Evolutionary conservation across 2,113 vertebrate genomes (phyloP).

Genomic region (Sialia sialis): DNA sequence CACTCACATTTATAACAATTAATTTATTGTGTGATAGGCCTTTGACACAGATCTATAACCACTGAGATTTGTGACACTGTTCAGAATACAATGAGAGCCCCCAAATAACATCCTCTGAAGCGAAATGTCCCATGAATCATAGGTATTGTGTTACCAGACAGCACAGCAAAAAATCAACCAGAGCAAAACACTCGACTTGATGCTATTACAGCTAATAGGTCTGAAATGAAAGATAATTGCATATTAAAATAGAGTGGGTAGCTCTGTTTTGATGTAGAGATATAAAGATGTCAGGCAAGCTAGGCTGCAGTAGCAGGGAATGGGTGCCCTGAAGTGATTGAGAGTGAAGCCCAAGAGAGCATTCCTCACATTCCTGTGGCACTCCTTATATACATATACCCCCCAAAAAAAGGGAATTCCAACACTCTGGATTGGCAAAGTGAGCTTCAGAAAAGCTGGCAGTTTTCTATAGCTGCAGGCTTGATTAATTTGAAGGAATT

Average conservation of each 20-base stretch:
- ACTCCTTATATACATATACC: background rate
- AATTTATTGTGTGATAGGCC: background rate
- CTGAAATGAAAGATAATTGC: slow-evolving; percentile 50
- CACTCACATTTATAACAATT: background rate
- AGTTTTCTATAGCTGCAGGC: slow-evolving; percentile 10
- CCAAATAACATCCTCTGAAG: background rate
- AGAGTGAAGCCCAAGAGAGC: slow-evolving; percentile 8
- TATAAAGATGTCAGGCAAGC: slow-evolving; percentile 27
- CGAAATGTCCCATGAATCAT: background rate
- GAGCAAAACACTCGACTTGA: background rate
- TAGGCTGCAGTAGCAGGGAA: background rate
- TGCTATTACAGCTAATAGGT: slow-evolving; percentile 6
- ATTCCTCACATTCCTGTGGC: slow-evolving; percentile 40
- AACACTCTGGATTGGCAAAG: background rate
- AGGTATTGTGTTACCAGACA: background rate
- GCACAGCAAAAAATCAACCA: background rate
- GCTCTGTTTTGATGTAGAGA: slow-evolving; percentile 50
- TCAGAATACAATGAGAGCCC: background rate
- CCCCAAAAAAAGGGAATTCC: background rate
- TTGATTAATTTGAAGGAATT: background rate
- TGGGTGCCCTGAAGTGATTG: slow-evolving; percentile 33
- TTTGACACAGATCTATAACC: background rate
- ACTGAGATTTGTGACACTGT: background rate
- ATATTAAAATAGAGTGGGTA: slow-evolving; percentile 51
- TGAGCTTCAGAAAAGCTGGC: background rate